Evolutionary conservation across 2,888 invertebrate species (phyloP), one percentile per base, ranked within the genome.

Genomic region (Mesochorus sp.): DNA sequence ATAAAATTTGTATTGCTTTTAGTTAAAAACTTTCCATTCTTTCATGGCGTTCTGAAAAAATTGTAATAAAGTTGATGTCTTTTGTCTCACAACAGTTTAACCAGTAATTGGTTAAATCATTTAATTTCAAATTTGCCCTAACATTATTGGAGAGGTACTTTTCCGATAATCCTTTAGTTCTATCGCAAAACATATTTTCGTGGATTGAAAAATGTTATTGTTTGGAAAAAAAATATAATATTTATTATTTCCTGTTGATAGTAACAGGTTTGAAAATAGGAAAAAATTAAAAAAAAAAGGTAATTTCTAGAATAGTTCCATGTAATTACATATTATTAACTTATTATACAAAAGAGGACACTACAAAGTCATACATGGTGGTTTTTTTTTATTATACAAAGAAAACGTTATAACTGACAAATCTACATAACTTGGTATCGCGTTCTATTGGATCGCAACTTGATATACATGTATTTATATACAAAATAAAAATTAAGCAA

Each of bases 331-430:
- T 84, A 86, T 86, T 83, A 84, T 87, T 82, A 88, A 88, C 86
- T 85, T 85, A 88, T 86, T 86, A 83, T 88, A 88, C 88, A 88
- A 85, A 87, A 86, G 82, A 82, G 81, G 81, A 84, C 82, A 80
- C 82, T 84, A 83, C 83, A 84, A 85, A 81, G 81, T 82, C 86
- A 68, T 42, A 78, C 51, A 44, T 70, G 42, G n/a, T 53, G 47
- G 47, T 26, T 61, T 53, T 19, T 71, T 31, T 28, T 49, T 53
- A 0, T 71, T 51, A 3, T 83, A 80, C 79, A 83, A 78, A 76
- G 82, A 78, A 82, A 85, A 83, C 77, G 76, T 85, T 85, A 84
- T 82, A 85, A 85, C 85, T 86, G 85, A 83, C 83, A 81, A 80
- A 76, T 81, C 81, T 81, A 82, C 74, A 70, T 71, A 75, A 80